Base-by-base conservation (phyloP, 2,888 invertebrate species). In the Opisthograptis luteolata region DNA sequence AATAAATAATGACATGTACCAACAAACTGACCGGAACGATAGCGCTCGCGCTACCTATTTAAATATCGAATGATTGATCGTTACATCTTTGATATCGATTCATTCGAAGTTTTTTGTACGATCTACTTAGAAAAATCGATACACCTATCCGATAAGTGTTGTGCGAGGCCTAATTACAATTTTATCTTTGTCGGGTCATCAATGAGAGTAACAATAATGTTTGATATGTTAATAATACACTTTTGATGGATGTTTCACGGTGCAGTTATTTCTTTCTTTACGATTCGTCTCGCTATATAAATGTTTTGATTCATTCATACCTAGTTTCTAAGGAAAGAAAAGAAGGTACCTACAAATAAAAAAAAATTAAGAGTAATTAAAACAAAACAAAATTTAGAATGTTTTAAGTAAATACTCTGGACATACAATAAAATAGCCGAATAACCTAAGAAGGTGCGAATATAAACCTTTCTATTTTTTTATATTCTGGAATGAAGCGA, bases 61-160 rank as follows among this genome's bases (percentile, higher is more conserved):
- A 80, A 82, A 87, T 79, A 84, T 78, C 73, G 79, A 77, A 80
- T 87, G 89, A 89, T 87, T 82, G 87, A 88, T 89, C 81, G 86
- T 72, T 82, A 79, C 79, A 81, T 79, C 70, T 77, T 68, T 69
- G 81, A 81, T 83, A 84, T 82, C 79, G 81, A 83, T 80, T 84
- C 81, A 78, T 75, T 81, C 73, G 76, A 79, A 79, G 78, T 77
- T 73, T 45, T 67, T 72, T 84, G 81, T 84, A 77, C 79, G 76
- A 79, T 83, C 85, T 81, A 85, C 79, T 84, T 83, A 80, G 63
- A 81, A 84, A 83, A 78, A 84, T 84, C 73, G 88, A 88, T 88
- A 84, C 85, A 88, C 81, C 77, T 81, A 82, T 80, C 71, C 73
- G 88, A 88, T 88, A 87, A 86, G 79, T 82, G 66, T 62, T 69